A percentile compares a stretch with the other conserved stretches of the same genome.
Conservation (phyloP, 2,113 vertebrate genomes). For the Verasper variegatus region DNA sequence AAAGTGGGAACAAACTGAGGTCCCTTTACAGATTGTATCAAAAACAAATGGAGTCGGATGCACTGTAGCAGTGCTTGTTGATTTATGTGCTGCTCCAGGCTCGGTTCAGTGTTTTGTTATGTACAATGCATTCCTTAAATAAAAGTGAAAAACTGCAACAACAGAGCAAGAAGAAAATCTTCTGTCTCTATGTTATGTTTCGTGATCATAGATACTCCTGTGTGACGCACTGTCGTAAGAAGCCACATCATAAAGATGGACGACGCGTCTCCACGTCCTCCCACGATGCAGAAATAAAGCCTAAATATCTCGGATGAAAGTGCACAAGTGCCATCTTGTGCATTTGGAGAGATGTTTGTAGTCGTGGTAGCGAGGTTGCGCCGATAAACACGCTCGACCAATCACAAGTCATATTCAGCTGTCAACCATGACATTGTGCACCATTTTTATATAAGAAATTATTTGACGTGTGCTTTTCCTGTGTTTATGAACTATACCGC, state of each 20-base stretch:
- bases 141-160: not conserved
- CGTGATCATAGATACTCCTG: not conserved
- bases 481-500: too few relatives aligned
- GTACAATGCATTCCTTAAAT: not conserved
- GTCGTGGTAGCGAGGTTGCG: too few relatives aligned
- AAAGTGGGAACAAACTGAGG: not conserved
- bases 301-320: too few relatives aligned
- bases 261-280: too few relatives aligned
- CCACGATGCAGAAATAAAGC: too few relatives aligned
- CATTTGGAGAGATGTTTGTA: too few relatives aligned
- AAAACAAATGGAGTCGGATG: constrained; percentile 4
- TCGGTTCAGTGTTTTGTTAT: not conserved
- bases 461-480: too few relatives aligned
- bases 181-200: not conserved
- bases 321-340: too few relatives aligned
- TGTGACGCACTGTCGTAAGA: not conserved
- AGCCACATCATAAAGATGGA: not conserved
- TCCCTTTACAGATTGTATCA: constrained; percentile 6
- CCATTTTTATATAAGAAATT: too few relatives aligned
- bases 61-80: not conserved
- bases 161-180: not conserved
- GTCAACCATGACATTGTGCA: too few relatives aligned
- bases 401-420: too few relatives aligned
- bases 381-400: too few relatives aligned
- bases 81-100: constrained; percentile 12